Base-by-base conservation (phyloP, 2,888 invertebrate species). In the Sphinx pinastri region DNA sequence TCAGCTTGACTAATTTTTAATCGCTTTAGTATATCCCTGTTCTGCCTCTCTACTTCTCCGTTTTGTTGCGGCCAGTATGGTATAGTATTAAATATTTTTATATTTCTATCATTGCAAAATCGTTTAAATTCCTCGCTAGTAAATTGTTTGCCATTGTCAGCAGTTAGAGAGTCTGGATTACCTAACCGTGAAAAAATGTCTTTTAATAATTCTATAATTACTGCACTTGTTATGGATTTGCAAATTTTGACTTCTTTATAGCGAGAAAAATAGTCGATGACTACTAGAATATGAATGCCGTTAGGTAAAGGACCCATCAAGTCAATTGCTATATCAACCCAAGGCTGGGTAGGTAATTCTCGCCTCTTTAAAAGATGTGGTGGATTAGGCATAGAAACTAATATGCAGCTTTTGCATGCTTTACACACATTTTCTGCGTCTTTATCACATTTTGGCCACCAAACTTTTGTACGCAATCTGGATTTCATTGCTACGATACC, bases 1-100 rank as follows among this genome's bases (percentile, higher is more conserved):
- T 49, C 49, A 13, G 13, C 13, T 13, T 49, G 49, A n/a, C 55
- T 55, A 10, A 55, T 55, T 10, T 16, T n/a, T 10, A 55, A n/a
- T 16, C 55, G 55, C 16, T 55, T 55, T 16, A 55, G 10, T 7
- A 55, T 55, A 16, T 55, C 55, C n/a, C 55, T n/a, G n/a, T 55
- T 55, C 16, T 55, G 55, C 10, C 55, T n/a, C 11, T 55, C 55
- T n/a, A 55, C 55, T 55, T 55, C 55, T n/a, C 55, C 55, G 11
- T 55, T 55, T n/a, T n/a, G 13, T 55, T 55, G n/a, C 11, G n/a
- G 57, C 25, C 57, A 57, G 25, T 57, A 57, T 11, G 57, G 57
- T 19, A 57, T 13, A 16, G 57, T 57, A 25, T 57, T 57, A 12
- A 19, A 57, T 25, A 57, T 11, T 25, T 57, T 57, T 4, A 57